These are phyloP conservation scores for Zaprionus tsacasi DNA, from an alignment of 1,140 invertebrate genomes.

Conservation along the genomic window DNA sequence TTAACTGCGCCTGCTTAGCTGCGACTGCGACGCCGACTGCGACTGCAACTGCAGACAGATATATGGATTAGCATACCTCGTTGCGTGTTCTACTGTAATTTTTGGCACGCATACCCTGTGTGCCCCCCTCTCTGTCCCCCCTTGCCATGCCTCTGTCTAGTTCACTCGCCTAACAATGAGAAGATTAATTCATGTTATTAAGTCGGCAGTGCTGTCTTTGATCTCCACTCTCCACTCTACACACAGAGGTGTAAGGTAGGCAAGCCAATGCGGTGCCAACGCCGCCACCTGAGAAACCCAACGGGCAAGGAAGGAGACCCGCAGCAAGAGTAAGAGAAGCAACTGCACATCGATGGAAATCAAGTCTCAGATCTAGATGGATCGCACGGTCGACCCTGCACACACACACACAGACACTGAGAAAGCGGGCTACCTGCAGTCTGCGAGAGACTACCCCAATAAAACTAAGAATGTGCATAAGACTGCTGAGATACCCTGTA, in stretches of 20 bases:
- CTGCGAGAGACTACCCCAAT: conserved; percentile 13
- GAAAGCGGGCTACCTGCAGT: conserved; percentile 28
- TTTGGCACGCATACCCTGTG: conserved; percentile 66
- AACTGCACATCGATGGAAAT: conserved; percentile 56
- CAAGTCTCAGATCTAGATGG: conserved; percentile 28
- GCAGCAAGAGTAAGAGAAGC: conserved; percentile 21
- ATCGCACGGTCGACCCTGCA: conserved; percentile 4
- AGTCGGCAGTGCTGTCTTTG: conserved; percentile 75
- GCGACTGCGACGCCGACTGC: background rate
- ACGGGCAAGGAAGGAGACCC: background rate
- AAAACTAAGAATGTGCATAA: background rate
- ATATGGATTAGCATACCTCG: conserved; percentile 54
- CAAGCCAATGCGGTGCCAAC: conserved; percentile 81
- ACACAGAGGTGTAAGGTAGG: conserved; percentile 77
- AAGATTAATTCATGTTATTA: conserved; percentile 84
- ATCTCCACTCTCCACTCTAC: conserved; percentile 55
- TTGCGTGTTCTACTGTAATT: conserved; percentile 50
- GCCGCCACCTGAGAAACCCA: conserved; percentile 63
- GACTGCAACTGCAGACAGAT: background rate
- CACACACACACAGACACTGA: too few species aligned
- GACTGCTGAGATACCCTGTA: conserved; percentile 32
- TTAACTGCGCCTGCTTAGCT: conserved; percentile 73
- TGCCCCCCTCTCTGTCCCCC: conserved; percentile 7
- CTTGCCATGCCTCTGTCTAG: conserved; percentile 1
- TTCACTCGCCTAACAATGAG: conserved; percentile 66